These are phyloP conservation scores for Drosophila gunungcola DNA, from an alignment of 1,140 invertebrate species.

Conservation along the genomic window DNA sequence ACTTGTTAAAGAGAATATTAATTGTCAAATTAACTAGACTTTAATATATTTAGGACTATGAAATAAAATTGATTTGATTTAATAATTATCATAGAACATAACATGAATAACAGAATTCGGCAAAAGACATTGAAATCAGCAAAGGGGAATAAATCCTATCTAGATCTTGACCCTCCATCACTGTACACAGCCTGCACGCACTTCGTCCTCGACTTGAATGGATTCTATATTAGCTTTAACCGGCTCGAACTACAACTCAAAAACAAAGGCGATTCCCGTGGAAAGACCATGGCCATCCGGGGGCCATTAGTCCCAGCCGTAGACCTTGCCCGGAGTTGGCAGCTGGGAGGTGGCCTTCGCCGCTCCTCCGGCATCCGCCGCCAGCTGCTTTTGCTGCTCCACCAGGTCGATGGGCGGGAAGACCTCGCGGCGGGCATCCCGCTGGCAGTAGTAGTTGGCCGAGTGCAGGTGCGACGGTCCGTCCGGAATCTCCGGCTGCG, in stretches of 20 bases:
- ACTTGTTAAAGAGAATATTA: too few species aligned
- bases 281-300: too few species aligned
- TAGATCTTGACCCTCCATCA: neutral
- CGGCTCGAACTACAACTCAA: slow-evolving; percentile 34
- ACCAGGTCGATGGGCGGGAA: slow-evolving; percentile 88
- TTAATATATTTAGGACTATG: too few species aligned
- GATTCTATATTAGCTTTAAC: slow-evolving; percentile 57
- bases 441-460: slow-evolving; percentile 91
- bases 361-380: slow-evolving; percentile 27
- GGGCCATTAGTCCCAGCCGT: slow-evolving; percentile 85
- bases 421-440: slow-evolving; percentile 91
- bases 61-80: too few species aligned
- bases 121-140: neutral
- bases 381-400: slow-evolving; percentile 67
- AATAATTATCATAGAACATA: too few species aligned
- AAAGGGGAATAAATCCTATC: too few species aligned
- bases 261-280: slow-evolving; percentile 13
- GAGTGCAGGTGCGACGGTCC: slow-evolving; percentile 90
- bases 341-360: slow-evolving; percentile 55
- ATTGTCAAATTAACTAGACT: too few species aligned
- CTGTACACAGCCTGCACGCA: neutral
- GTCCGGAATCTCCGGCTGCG: slow-evolving; percentile 90
- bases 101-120: neutral
- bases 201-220: slow-evolving; percentile 16
- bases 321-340: slow-evolving; percentile 86